Evolutionary conservation across 2,113 vertebrate species (phyloP).

Genomic region (Rhinichthys klamathensis): DNA sequence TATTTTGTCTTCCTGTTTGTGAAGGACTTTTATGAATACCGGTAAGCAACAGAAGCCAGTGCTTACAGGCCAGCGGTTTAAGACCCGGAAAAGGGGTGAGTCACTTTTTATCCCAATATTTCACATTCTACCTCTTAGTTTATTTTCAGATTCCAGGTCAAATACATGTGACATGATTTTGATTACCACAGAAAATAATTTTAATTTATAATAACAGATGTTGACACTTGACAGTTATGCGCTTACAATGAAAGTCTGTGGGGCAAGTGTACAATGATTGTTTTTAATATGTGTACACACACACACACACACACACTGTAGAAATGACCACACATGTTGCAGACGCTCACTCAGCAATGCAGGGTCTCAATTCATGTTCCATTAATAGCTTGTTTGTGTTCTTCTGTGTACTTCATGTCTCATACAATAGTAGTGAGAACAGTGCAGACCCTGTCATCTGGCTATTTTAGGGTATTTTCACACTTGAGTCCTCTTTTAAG

Average conservation of each 20-base stretch:
- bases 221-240: neutral
- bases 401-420: constrained; percentile 13
- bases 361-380: constrained; percentile 35
- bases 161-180: too few relatives aligned
- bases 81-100: constrained; percentile 97
- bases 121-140: neutral
- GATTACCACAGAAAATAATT: too few relatives aligned
- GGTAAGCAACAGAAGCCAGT: constrained; percentile 94
- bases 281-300: neutral
- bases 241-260: too few relatives aligned
- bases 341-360: constrained; percentile 40
- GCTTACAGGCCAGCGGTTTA: constrained; percentile 96
- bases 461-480: neutral
- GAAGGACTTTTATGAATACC: constrained; percentile 94
- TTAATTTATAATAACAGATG: neutral
- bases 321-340: constrained; percentile 3
- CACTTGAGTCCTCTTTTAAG: too few relatives aligned
- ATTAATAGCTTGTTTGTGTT: constrained; percentile 57
- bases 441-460: neutral
- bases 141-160: too few relatives aligned
- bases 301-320: neutral
- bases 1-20: constrained; percentile 33
- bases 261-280: neutral
- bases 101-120: constrained; percentile 2
- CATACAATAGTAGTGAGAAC: constrained; percentile 28